These are phyloP conservation scores for Erythrocercus mccallii DNA, from an alignment of 2,113 vertebrate species.

Conservation along the genomic window DNA sequence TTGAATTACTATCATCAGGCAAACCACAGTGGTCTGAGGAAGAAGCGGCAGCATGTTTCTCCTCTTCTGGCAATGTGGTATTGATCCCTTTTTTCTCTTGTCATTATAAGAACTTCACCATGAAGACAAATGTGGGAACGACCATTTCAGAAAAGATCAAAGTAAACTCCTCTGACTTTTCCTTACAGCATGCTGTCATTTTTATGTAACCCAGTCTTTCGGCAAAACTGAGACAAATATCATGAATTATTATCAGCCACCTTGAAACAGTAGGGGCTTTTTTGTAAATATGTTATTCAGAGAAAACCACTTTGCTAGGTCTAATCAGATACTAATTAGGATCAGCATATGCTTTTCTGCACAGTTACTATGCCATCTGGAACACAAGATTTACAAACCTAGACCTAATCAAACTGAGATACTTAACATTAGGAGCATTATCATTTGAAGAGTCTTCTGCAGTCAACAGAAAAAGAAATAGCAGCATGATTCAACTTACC, in stretches of 20 bases:
- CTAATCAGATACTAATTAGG: constrained; percentile 64
- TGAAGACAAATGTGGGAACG: not conserved
- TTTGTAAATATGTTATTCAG: constrained; percentile 25
- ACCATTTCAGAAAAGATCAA: not conserved
- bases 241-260: constrained; percentile 19
- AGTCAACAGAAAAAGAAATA: constrained; percentile 22
- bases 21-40: not conserved
- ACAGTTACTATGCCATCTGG: constrained; percentile 16
- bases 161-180: not conserved
- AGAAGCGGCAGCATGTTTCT: not conserved
- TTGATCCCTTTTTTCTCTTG: not conserved
- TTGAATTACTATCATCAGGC: not conserved
- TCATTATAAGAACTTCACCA: not conserved
- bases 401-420: constrained; percentile 48
- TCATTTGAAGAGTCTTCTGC: constrained; percentile 48
- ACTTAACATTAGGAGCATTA: not conserved
- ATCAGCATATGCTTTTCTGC: constrained; percentile 52
- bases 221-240: not conserved
- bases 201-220: not conserved
- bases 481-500: constrained; percentile 2
- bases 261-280: not conserved
- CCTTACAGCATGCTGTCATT: not conserved
- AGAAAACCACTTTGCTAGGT: constrained; percentile 48
- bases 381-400: not conserved
- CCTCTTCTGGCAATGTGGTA: not conserved